phyloP scores from a whole-genome alignment of 2,888 invertebrate species.

The Ariolimax columbianus region DNA sequence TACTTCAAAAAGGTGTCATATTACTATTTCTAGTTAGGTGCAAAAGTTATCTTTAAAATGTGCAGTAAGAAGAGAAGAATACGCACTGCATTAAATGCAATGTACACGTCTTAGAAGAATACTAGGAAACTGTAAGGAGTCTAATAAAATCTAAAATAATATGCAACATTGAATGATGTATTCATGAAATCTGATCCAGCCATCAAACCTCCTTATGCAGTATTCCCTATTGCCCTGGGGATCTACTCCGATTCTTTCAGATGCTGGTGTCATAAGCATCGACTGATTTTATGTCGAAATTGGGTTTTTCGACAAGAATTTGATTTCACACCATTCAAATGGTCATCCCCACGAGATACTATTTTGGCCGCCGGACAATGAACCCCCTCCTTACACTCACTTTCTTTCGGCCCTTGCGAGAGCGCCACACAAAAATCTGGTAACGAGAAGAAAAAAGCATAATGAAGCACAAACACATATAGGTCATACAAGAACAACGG shows the following conservation, averaged over 20 bases:
- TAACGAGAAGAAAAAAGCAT: constrained; percentile 41
- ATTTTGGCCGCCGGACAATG: constrained; percentile 58
- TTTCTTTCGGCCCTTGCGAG: constrained; percentile 64
- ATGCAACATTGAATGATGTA: neutral
- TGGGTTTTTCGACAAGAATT: constrained; percentile 41
- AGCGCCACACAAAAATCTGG: constrained; percentile 65
- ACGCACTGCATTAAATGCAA: neutral
- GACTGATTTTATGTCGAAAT: constrained; percentile 36
- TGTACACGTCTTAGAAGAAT: neutral
- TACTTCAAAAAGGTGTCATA: neutral
- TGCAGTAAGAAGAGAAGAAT: neutral
- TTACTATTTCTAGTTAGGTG: neutral
- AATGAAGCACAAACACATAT: constrained; percentile 24
- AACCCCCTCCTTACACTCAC: constrained; percentile 55
- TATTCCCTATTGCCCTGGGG: neutral
- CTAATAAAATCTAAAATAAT: neutral
- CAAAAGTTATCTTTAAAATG: neutral
- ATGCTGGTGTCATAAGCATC: constrained; percentile 21
- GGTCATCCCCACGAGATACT: constrained; percentile 37
- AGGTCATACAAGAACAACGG: constrained; percentile 37
- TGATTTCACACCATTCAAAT: constrained; percentile 38
- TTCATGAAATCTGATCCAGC: neutral
- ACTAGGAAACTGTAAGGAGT: neutral
- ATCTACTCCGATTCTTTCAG: neutral
- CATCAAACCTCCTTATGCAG: constrained; percentile 1